A percentile compares a stretch with the other conserved stretches of the same genome.
Evolutionary conservation across 2,113 vertebrate species (phyloP).

Genomic region (Scomber scombrus): DNA sequence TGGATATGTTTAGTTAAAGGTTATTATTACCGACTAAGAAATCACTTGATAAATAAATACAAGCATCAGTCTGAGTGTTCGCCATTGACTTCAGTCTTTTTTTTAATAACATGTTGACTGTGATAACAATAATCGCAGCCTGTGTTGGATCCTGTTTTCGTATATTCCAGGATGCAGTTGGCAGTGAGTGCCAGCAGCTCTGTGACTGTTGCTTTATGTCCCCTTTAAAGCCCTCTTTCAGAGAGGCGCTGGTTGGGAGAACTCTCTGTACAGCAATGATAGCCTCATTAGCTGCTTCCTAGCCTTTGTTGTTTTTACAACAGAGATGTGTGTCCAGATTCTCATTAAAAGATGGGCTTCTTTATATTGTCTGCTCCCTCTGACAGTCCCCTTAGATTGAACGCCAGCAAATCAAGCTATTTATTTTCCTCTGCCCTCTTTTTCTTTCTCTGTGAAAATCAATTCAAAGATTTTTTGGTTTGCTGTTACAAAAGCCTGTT

Average conservation of each 20-base stretch:
- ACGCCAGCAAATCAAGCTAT: slow-evolving; percentile 78
- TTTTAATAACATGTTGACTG: slow-evolving; percentile 32
- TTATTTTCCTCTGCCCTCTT: slow-evolving; percentile 73
- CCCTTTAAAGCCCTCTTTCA: slow-evolving; percentile 79
- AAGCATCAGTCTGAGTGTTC: not conserved
- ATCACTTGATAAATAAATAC: not conserved
- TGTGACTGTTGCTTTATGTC: slow-evolving; percentile 77
- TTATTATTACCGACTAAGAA: not conserved
- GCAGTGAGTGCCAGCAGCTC: slow-evolving; percentile 66
- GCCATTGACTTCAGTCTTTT: not conserved
- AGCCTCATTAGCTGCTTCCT: slow-evolving; percentile 86
- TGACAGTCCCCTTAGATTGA: slow-evolving; percentile 80
- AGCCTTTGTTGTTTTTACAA: slow-evolving; percentile 84
- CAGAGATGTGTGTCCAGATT: slow-evolving; percentile 83
- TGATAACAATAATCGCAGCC: slow-evolving; percentile 21
- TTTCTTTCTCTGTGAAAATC: slow-evolving; percentile 68
- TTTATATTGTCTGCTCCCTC: slow-evolving; percentile 74
- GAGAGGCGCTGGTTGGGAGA: slow-evolving; percentile 72
- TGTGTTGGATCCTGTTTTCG: slow-evolving; percentile 45
- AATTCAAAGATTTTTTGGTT: slow-evolving; percentile 74
- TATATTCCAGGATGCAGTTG: slow-evolving; percentile 60
- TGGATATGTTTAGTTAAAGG: not conserved
- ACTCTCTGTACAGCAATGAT: slow-evolving; percentile 81
- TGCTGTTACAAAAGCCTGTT: slow-evolving; percentile 64
- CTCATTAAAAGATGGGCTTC: slow-evolving; percentile 84